Conservation (phyloP, 1,140 invertebrate species). For the Drosophila pseudoobscura region DNA sequence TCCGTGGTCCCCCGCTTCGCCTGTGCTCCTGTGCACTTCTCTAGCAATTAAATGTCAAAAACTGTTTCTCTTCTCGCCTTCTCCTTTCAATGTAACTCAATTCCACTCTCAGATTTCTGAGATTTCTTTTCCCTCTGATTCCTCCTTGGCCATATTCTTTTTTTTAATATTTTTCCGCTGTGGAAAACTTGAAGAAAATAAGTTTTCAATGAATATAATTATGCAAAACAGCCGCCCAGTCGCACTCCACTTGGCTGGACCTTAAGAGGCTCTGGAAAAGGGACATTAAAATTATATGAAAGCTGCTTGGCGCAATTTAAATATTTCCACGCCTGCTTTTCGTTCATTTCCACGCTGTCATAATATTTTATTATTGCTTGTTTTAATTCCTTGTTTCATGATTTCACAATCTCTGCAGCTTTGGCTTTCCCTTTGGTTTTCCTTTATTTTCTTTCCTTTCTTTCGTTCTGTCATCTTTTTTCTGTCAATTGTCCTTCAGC, state of each 20-base stretch:
- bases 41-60: slow-evolving; percentile 75
- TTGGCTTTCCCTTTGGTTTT: slow-evolving; percentile 31
- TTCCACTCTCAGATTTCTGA: slow-evolving; percentile 49
- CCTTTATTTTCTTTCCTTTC: slow-evolving; percentile 9
- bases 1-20: not conserved
- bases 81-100: slow-evolving; percentile 65
- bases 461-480: slow-evolving; percentile 18
- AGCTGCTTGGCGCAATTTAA: slow-evolving; percentile 75
- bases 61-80: slow-evolving; percentile 46
- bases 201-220: slow-evolving; percentile 82
- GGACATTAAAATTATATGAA: slow-evolving; percentile 66
- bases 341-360: slow-evolving; percentile 45
- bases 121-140: slow-evolving; percentile 24
- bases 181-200: slow-evolving; percentile 75
- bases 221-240: slow-evolving; percentile 70
- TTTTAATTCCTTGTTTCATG: slow-evolving; percentile 77
- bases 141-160: slow-evolving; percentile 22
- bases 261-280: slow-evolving; percentile 50
- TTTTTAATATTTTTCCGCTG: slow-evolving; percentile 62
- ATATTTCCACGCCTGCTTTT: slow-evolving; percentile 53
- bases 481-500: slow-evolving; percentile 70
- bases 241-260: slow-evolving; percentile 52
- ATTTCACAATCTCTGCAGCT: slow-evolving; percentile 62
- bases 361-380: slow-evolving; percentile 82
- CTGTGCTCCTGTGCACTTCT: slow-evolving; percentile 23